Evolutionary conservation across 2,888 invertebrate species (phyloP).

Genomic region (Zhuqinia jingwanae): DNA sequence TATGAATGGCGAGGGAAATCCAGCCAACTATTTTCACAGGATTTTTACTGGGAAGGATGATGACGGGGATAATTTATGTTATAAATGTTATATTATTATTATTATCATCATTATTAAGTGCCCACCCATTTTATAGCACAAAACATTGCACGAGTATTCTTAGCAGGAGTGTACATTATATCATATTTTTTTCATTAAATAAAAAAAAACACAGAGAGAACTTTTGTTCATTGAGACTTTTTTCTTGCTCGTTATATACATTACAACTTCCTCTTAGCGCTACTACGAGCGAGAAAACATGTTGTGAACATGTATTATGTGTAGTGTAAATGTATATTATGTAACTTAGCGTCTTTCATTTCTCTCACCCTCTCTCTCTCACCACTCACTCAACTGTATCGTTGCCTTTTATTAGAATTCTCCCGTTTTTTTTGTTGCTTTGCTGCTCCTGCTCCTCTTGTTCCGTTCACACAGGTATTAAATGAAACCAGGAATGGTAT

Average conservation of each 20-base stretch:
- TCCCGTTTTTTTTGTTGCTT: constrained; percentile 12
- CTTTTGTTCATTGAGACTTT: too few species aligned
- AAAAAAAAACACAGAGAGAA: too few species aligned
- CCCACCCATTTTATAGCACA: too few species aligned
- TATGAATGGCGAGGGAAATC: constrained; percentile 30
- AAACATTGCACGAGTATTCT: too few species aligned
- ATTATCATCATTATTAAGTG: too few species aligned
- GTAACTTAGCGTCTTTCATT: neutral
- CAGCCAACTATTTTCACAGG: constrained; percentile 38
- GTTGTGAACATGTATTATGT: neutral
- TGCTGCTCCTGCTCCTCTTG: neutral
- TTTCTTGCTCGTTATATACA: too few species aligned
- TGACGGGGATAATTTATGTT: neutral
- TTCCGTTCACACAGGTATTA: constrained; percentile 54
- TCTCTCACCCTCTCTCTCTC: neutral
- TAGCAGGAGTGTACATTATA: too few species aligned
- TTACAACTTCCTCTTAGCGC: constrained; percentile 1
- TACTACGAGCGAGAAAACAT: neutral
- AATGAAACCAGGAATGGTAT: constrained; percentile 24
- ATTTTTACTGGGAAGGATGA: neutral
- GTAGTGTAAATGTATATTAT: neutral
- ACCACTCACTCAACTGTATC: too few species aligned
- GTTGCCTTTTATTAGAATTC: too few species aligned
- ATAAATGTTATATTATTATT: too few species aligned
- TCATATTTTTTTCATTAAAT: too few species aligned